phyloP scores from a whole-genome alignment of 2,888 invertebrate species.

The Magallana nippona region DNA sequence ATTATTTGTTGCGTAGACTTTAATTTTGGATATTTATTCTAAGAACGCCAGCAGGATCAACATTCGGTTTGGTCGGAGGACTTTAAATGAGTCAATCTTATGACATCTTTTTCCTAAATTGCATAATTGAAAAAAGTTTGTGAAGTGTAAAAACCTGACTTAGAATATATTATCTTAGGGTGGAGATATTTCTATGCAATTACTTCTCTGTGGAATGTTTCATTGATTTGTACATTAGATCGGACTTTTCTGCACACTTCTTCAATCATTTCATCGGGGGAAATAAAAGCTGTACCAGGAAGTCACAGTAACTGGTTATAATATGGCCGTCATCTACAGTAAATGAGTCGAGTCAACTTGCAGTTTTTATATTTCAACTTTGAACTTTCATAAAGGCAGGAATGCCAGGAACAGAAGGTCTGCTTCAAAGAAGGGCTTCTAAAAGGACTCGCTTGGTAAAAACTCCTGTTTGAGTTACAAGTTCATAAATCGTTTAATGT shows the following conservation, averaged over 20 bases:
- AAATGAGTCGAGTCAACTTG: too few relatives aligned
- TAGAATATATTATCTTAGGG: too few relatives aligned
- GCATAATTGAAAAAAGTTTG: not conserved
- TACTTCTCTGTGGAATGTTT: not conserved
- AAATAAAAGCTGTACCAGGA: too few relatives aligned
- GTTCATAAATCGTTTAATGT: not conserved
- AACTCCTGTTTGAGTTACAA: not conserved
- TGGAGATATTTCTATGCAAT: too few relatives aligned
- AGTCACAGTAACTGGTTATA: too few relatives aligned
- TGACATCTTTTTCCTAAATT: not conserved
- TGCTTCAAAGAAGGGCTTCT: not conserved
- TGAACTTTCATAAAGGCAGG: slow-evolving; percentile 4
- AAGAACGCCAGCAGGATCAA: not conserved
- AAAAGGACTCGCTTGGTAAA: slow-evolving; percentile 19
- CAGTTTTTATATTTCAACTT: not conserved
- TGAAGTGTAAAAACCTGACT: not conserved
- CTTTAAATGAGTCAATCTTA: not conserved
- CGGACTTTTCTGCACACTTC: too few relatives aligned
- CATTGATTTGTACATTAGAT: too few relatives aligned
- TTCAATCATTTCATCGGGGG: too few relatives aligned
- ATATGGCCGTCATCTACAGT: too few relatives aligned
- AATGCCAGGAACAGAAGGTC: slow-evolving; percentile 21
- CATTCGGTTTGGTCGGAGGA: not conserved
- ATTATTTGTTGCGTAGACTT: not conserved
- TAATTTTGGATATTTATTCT: not conserved